These are phyloP conservation scores for Pomatorhinus ruficollis DNA, from an alignment of 2,113 vertebrate genomes.

Conservation along the genomic window DNA sequence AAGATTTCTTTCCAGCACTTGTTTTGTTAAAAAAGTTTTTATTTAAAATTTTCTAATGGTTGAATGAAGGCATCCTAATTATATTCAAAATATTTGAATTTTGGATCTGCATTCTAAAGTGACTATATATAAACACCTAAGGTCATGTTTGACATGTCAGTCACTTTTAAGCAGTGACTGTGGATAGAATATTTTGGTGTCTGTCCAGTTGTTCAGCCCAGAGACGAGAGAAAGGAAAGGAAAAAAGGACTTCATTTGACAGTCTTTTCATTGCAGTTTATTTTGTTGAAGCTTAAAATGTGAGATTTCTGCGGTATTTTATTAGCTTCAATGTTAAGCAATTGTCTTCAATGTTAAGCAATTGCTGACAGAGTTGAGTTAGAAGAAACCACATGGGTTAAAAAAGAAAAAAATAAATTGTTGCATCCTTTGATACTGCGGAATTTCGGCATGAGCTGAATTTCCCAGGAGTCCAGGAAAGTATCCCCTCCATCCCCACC, in stretches of 20 bases:
- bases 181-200: not conserved
- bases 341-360: not conserved
- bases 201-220: not conserved
- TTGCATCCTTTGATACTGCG: not conserved
- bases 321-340: not conserved
- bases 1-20: not conserved
- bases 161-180: not conserved
- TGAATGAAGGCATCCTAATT: not conserved
- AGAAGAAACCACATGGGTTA: not conserved
- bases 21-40: not conserved
- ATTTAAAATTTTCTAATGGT: not conserved
- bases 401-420: not conserved
- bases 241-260: not conserved
- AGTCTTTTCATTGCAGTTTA: not conserved
- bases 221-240: not conserved
- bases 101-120: not conserved
- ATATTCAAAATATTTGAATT: not conserved
- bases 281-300: not conserved
- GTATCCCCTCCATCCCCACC: not conserved
- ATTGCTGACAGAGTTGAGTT: not conserved
- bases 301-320: not conserved
- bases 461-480: not conserved
- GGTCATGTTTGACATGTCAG: fast-evolving
- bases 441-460: not conserved
- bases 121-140: not conserved